Evolutionary conservation across 2,797 vertebrate species (phyloP).

Genomic region (Sebastiscus albofasciatus): DNA sequence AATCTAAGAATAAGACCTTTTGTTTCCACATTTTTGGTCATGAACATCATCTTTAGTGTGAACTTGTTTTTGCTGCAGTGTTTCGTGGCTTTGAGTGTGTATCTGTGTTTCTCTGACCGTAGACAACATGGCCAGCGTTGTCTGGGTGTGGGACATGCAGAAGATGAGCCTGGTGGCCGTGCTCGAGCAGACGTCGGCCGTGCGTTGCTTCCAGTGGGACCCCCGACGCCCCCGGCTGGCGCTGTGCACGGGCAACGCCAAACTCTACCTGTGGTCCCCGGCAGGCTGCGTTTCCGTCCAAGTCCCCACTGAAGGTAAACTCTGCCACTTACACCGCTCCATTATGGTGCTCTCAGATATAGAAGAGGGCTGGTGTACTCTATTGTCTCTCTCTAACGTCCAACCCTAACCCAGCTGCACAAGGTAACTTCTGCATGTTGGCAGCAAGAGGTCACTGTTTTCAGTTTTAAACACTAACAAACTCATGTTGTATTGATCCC

Average conservation of each 20-base stretch:
- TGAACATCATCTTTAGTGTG: neutral
- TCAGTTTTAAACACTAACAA: neutral
- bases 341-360: neutral
- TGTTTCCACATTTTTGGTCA: neutral
- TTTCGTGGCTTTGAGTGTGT: neutral
- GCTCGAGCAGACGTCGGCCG: conserved; percentile 87
- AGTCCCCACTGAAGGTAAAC: conserved; percentile 90
- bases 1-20: neutral
- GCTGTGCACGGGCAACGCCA: conserved; percentile 88
- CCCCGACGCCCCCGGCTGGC: conserved; percentile 89
- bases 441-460: neutral
- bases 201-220: conserved; percentile 94
- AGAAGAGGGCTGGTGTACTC: neutral
- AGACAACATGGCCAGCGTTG: conserved; percentile 89
- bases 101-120: conserved; percentile 18
- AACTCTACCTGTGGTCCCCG: conserved; percentile 92
- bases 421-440: neutral
- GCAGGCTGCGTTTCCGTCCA: conserved; percentile 90
- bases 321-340: neutral
- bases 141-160: conserved; percentile 96
- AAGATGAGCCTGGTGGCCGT: conserved; percentile 87
- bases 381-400: neutral
- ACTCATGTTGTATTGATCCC: neutral
- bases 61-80: neutral
- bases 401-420: neutral